Percentiles rank a stretch among this genome's conserved stretches.
phyloP scores from a whole-genome alignment of 30 jellyfish, hydroid and myxozoan genomes.

The Chrysaora quinquecirrha region DNA sequence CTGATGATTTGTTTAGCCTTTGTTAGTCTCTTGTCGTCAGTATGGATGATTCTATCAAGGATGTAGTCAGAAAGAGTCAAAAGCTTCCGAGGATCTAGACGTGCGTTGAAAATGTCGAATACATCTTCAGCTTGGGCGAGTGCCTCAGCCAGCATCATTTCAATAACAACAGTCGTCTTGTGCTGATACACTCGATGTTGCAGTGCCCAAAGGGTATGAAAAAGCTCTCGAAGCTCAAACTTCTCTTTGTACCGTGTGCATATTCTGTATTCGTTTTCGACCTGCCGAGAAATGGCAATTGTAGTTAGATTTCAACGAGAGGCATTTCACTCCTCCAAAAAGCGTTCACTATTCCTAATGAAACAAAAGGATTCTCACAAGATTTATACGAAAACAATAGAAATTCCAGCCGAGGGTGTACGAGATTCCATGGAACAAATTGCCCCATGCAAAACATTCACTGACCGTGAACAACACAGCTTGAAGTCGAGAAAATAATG shows the following conservation, averaged over 20 bases:
- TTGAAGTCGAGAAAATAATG: too few relatives aligned
- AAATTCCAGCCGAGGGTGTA: too few relatives aligned
- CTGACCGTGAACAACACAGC: too few relatives aligned
- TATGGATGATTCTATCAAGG: constrained; percentile 13
- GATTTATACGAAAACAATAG: too few relatives aligned
- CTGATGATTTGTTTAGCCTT: constrained; percentile 22
- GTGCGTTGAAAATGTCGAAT: constrained; percentile 35
- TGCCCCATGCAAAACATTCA: too few relatives aligned
- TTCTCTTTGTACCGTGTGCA: constrained; percentile 49
- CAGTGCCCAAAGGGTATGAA: constrained; percentile 48
- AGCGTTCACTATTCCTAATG: too few relatives aligned
- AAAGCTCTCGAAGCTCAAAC: constrained; percentile 35
- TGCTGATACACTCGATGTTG: constrained; percentile 49
- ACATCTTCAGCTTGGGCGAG: constrained; percentile 20
- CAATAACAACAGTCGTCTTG: constrained; percentile 56
- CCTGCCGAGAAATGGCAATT: too few relatives aligned
- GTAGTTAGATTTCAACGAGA: too few relatives aligned
- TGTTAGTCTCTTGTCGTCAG: constrained; percentile 4
- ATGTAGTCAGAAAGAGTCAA: constrained; percentile 33
- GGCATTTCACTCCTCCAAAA: too few relatives aligned
- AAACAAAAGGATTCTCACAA: too few relatives aligned
- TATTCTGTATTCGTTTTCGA: constrained; percentile 22
- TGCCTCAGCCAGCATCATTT: constrained; percentile 72
- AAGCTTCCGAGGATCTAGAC: constrained; percentile 26
- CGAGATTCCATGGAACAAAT: too few relatives aligned